Evolutionary conservation across 2,113 vertebrate genomes (phyloP).

Genomic region (Campylorhamphus procurvoides): DNA sequence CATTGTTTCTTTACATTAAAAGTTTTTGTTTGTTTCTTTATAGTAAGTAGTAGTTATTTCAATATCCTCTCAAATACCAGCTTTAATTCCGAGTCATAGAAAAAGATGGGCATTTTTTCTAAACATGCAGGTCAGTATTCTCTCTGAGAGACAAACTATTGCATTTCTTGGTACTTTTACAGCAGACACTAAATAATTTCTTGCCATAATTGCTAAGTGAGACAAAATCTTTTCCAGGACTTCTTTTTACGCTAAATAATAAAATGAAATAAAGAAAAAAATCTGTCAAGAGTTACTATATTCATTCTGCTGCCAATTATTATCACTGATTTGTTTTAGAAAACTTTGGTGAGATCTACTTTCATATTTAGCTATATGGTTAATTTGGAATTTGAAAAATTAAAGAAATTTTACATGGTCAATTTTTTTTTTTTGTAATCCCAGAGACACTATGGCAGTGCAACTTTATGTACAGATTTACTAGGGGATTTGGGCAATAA

Average conservation of each 20-base stretch:
- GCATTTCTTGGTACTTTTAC: neutral
- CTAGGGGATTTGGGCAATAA: neutral
- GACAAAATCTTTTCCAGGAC: neutral
- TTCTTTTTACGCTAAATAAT: neutral
- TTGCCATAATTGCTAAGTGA: neutral
- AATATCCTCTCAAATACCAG: neutral
- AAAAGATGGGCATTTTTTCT: neutral
- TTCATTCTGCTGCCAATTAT: neutral
- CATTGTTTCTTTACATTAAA: neutral
- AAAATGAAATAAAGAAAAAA: neutral
- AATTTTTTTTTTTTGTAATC: neutral
- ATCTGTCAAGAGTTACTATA: neutral
- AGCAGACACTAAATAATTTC: neutral
- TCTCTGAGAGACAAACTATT: neutral
- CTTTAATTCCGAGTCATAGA: neutral
- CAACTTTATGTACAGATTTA: neutral
- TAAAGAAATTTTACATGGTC: neutral
- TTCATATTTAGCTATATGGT: neutral
- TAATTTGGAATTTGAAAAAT: neutral
- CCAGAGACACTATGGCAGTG: neutral
- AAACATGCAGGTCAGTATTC: neutral
- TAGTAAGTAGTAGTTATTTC: neutral
- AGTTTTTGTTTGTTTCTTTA: neutral
- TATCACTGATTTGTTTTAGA: neutral
- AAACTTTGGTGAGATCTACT: neutral